phyloP scores from a whole-genome alignment of 2,113 vertebrate species.

The Pteropus alecto region DNA sequence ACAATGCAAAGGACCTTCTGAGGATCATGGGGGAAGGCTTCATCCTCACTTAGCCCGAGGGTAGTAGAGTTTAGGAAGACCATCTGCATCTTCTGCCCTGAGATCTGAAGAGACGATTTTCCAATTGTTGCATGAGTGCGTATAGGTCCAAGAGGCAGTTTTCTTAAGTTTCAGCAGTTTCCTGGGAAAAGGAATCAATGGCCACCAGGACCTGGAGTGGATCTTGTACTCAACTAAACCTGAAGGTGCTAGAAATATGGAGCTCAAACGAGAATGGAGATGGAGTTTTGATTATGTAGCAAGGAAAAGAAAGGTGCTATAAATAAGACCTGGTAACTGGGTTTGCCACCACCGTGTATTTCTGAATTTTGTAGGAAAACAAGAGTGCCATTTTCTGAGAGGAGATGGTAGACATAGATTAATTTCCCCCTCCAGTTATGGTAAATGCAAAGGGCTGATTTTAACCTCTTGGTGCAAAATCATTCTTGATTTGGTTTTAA shows the following conservation, averaged over 20 bases:
- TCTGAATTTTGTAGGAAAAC: neutral
- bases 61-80: neutral
- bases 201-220: accelerated
- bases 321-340: neutral
- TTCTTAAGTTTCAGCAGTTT: neutral
- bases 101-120: neutral
- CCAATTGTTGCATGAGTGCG: accelerated
- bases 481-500: neutral
- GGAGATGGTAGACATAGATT: neutral
- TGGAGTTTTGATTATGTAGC: neutral
- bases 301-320: neutral
- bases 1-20: neutral
- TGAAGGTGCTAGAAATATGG: neutral
- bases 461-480: neutral
- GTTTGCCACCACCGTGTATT: neutral
- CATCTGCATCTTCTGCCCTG: neutral
- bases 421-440: neutral
- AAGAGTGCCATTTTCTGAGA: neutral
- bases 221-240: neutral
- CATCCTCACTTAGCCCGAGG: neutral
- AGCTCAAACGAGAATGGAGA: neutral
- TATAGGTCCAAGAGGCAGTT: neutral
- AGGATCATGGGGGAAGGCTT: neutral
- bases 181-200: neutral
- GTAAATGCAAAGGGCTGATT: neutral